These are phyloP conservation scores for Lepus oiostolus DNA, from an alignment of 2,797 vertebrate species.

Conservation along the genomic window DNA sequence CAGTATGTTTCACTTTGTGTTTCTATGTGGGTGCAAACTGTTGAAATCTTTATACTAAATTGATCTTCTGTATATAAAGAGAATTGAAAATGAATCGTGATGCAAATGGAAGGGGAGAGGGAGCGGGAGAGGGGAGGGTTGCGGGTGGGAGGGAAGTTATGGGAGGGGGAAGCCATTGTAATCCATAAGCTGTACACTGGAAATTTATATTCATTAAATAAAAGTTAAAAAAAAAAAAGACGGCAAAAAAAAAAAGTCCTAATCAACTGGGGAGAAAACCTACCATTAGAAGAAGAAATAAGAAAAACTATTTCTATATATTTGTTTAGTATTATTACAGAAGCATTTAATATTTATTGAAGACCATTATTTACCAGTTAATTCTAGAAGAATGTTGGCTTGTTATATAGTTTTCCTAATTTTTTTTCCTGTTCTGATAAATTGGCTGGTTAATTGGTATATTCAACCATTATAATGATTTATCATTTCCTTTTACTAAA, in stretches of 20 bases:
- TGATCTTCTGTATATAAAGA: too few relatives aligned
- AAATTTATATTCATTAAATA: too few relatives aligned
- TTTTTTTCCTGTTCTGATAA: constrained; percentile 45
- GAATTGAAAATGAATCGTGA: too few relatives aligned
- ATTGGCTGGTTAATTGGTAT: background rate
- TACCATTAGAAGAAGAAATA: background rate
- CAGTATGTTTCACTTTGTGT: too few relatives aligned
- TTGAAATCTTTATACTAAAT: too few relatives aligned
- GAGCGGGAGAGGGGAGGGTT: too few relatives aligned
- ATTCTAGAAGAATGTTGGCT: constrained; percentile 16
- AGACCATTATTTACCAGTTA: constrained; percentile 59
- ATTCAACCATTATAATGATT: constrained; percentile 56
- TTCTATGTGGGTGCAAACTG: too few relatives aligned
- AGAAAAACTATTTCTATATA: constrained; percentile 46
- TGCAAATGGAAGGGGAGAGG: too few relatives aligned
- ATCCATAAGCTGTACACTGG: too few relatives aligned
- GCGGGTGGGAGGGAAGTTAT: too few relatives aligned
- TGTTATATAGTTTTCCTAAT: background rate
- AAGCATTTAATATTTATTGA: constrained; percentile 56
- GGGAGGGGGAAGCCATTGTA: too few relatives aligned
- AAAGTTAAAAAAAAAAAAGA: too few relatives aligned
- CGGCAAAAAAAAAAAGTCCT: background rate
- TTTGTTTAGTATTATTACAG: constrained; percentile 48
- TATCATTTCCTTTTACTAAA: constrained; percentile 3
- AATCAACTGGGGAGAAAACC: background rate